A percentile compares a stretch with the other conserved stretches of the same genome.
Conservation (phyloP, 1,140 invertebrate species). For the Ridgeia piscesae region DNA sequence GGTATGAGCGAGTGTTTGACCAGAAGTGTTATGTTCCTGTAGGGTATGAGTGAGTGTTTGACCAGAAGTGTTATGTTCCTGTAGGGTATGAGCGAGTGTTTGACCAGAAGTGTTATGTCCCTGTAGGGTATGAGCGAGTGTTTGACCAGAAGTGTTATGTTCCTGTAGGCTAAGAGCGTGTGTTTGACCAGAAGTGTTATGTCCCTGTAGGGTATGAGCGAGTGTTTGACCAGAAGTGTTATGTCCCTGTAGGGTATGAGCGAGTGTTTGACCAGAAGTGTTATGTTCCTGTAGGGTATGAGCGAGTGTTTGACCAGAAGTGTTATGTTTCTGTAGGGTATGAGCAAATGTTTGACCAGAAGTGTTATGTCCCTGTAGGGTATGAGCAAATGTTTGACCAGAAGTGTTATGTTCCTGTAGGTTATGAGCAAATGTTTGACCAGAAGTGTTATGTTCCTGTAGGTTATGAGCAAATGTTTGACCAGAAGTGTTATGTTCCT, state of each 20-base stretch:
- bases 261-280: constrained; percentile 52
- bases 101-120: constrained; percentile 48
- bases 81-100: constrained; percentile 54
- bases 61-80: constrained; percentile 45
- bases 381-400: constrained; percentile 55
- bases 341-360: constrained; percentile 54
- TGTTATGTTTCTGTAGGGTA: constrained; percentile 47
- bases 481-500: constrained; percentile 45
- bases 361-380: constrained; percentile 45
- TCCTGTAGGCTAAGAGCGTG: constrained; percentile 48
- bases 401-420: constrained; percentile 44
- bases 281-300: constrained; percentile 48
- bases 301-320: constrained; percentile 53
- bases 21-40: constrained; percentile 42
- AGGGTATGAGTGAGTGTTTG: constrained; percentile 56
- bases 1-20: constrained; percentile 55
- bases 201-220: constrained; percentile 48
- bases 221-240: constrained; percentile 52
- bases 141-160: constrained; percentile 53
- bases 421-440: constrained; percentile 55
- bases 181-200: constrained; percentile 53
- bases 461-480: constrained; percentile 56
- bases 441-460: constrained; percentile 42
- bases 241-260: constrained; percentile 49
- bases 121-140: constrained; percentile 50